A percentile compares a stretch with the other conserved stretches of the same genome.
Evolutionary conservation across 2,797 vertebrate genomes (phyloP).

Genomic region (Denticeps clupeoides): DNA sequence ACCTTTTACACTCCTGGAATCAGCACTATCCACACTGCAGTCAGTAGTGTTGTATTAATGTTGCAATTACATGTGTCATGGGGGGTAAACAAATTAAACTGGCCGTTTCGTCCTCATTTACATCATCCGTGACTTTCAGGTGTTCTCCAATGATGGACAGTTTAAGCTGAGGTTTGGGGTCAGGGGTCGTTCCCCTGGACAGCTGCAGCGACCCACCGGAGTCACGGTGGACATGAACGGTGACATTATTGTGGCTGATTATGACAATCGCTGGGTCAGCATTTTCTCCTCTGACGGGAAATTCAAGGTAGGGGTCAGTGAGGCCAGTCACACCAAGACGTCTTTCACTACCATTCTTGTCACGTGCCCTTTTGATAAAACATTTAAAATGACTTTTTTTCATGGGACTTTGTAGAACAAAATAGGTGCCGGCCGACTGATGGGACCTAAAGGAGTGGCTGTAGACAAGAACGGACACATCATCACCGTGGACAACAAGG

Average conservation of each 20-base stretch:
- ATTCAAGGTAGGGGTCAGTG: conserved; percentile 70
- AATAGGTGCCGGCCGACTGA: conserved; percentile 81
- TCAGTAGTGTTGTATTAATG: too few species aligned
- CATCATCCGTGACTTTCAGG: conserved; percentile 51
- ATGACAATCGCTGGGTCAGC: conserved; percentile 96
- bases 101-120: too few species aligned
- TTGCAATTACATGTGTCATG: too few species aligned
- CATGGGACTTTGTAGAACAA: conserved; percentile 65
- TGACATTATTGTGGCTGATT: conserved; percentile 91
- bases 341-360: neutral
- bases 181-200: conserved; percentile 84
- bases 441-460: conserved; percentile 90
- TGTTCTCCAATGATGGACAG: conserved; percentile 89
- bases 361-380: neutral
- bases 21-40: too few species aligned
- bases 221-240: conserved; percentile 84
- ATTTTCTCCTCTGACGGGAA: conserved; percentile 93
- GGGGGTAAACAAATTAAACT: too few species aligned
- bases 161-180: conserved; percentile 92
- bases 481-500: conserved; percentile 94
- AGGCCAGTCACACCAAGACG: too few species aligned
- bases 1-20: neutral
- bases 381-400: neutral
- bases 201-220: conserved; percentile 86
- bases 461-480: conserved; percentile 92